Evolutionary conservation across 2,888 invertebrate genomes (phyloP), one percentile per base, ranked within the genome.

Genomic region (Ornithoptera alexandrae): DNA sequence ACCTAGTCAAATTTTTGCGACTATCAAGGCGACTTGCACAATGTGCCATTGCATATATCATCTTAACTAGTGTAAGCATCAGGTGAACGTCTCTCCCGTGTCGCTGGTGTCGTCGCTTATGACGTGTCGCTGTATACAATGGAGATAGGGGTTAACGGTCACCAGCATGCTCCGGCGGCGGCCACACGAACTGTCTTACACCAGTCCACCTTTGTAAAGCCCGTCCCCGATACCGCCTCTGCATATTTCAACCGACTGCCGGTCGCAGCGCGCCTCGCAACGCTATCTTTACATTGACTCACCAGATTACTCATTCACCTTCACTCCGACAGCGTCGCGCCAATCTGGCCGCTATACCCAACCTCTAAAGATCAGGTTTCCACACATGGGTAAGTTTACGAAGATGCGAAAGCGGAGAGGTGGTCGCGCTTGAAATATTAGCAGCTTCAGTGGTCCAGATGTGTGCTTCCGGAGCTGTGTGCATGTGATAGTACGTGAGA

Each of bases 401-500:
- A 80, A 83, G 83, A 83, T 84, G 82, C 80, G 82, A 87, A 86
- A 84, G 84, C 81, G 78, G 82, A 82, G 84, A 81, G 83, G 83
- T 85, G 86, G 87, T 85, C 83, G 76, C 87, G 84, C 82, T 86
- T 90, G 91, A 92, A 90, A 91, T 91, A 92, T 92, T 90, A 90
- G 89, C 83, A 87, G 87, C 82, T 82, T 81, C 81, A 79, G 79
- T 74, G 72, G 79, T 78, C 82, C 82, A 87, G 88, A 88, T 87
- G 88, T 84, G 84, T 87, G 90, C 87, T 87, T 88, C 88, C 84
- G 86, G 81, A 80, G 84, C 81, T 82, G 82, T 78, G 79, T 78
- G 79, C 82, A 78, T 76, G 70, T 70, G 70, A 63, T 53, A 30
- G 76, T 81, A 83, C 84, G 84, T 87, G 85, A 87, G 89, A 87